These are phyloP conservation scores for Elanoides forficatus DNA, from an alignment of 2,113 vertebrate genomes.

Conservation along the genomic window DNA sequence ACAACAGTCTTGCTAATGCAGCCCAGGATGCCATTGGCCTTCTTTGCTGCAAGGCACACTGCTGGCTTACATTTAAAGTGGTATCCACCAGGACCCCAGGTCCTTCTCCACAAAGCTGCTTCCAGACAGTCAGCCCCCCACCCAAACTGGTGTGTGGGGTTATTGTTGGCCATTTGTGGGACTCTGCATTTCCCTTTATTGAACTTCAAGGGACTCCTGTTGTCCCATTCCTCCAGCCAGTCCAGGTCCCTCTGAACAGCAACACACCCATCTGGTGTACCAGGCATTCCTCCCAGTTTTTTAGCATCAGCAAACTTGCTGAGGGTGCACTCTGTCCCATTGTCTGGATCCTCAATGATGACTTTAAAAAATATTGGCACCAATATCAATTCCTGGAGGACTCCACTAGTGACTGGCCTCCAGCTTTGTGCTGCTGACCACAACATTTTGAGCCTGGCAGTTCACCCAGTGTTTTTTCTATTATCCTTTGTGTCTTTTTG, in stretches of 20 bases:
- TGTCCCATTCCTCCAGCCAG: neutral
- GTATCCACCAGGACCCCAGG: neutral
- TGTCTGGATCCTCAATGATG: neutral
- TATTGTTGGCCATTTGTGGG: neutral
- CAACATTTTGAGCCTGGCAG: neutral
- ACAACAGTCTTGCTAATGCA: neutral
- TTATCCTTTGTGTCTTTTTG: neutral
- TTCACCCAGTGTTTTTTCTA: neutral
- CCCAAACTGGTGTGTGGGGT: neutral
- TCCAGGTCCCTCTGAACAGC: neutral
- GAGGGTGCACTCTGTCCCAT: neutral
- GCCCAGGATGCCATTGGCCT: too few relatives aligned
- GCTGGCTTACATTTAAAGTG: neutral
- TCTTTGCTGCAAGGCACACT: neutral
- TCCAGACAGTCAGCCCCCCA: neutral
- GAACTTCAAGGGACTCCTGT: neutral
- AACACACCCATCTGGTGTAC: neutral
- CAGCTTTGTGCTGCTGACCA: neutral
- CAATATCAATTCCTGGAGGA: neutral
- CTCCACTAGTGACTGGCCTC: neutral
- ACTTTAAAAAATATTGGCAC: neutral
- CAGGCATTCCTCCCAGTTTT: neutral
- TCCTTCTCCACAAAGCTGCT: neutral
- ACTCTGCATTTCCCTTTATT: neutral
- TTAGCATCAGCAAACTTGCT: neutral